Evolutionary conservation across 2,888 invertebrate species (phyloP), one percentile per base, ranked within the genome.

Genomic region (Cosmorhoe ocellata): DNA sequence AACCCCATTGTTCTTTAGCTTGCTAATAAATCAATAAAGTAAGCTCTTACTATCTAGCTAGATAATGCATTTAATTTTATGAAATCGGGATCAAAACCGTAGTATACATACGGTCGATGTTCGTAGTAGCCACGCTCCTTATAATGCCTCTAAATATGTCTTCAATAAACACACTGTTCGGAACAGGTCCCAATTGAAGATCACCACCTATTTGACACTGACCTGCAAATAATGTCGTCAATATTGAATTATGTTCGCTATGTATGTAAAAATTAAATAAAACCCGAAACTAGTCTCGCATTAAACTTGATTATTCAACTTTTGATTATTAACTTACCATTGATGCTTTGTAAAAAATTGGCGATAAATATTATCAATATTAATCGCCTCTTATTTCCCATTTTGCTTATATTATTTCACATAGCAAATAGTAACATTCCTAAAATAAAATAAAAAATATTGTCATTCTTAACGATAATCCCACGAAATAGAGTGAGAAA

Each of bases 61-160:
- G n/a, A n/a, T n/a, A n/a, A n/a, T n/a, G n/a, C n/a, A n/a, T n/a
- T 4, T 18, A 18, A 18, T 3, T 18, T 3, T 18, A 18, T 18
- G 4, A 18, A 2, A 18, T 18, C 4, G 4, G 4, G 5, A 24
- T 1, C 5, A 6, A 24, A 13, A 12, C 6, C 5, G 31, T 31
- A 31, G 6, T 18, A 43, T 40, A 58, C 67, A 56, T 51, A 89
- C 89, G 70, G 56, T 51, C 51, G 54, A 89, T 79, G 53, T 67
- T 57, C 9, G 66, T 51, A 8, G 81, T 79, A 6, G 47, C 27
- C 51, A 69, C 67, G 14, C 59, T 63, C 32, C 79, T 66, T 26
- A 84, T 58, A 11, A 48, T 56, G 2, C 83, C 86, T 46, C 63
- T 66, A 30, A 67, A 55, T 27, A 58, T 72, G 45, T 90, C 90